A percentile compares a stretch with the other conserved stretches of the same genome.
phyloP scores from a whole-genome alignment of 2,888 invertebrate species.

The Choristoneura rosaceana region DNA sequence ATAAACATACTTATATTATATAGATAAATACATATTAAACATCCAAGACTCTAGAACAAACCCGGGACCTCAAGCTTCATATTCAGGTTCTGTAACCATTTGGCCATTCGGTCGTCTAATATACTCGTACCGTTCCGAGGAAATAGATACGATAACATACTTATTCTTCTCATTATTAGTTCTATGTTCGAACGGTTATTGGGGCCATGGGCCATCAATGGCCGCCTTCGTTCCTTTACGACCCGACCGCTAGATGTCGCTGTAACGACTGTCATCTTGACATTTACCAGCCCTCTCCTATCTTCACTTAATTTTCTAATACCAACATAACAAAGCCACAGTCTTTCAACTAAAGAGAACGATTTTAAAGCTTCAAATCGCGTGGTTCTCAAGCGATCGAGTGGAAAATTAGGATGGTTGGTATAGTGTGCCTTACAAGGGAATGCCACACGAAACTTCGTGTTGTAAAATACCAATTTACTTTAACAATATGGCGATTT shows the following conservation, averaged over 20 bases:
- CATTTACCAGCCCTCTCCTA: constrained; percentile 62
- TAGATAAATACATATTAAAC: too few species aligned
- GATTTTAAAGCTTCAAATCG: constrained; percentile 50
- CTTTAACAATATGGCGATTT: constrained; percentile 81
- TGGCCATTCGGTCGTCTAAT: too few species aligned
- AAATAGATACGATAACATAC: too few species aligned
- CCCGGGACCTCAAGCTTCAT: too few species aligned
- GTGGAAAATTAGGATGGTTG: constrained; percentile 48
- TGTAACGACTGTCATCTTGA: constrained; percentile 70
- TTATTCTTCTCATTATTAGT: too few species aligned
- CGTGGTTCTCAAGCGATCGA: constrained; percentile 34
- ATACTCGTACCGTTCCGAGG: too few species aligned
- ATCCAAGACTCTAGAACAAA: too few species aligned
- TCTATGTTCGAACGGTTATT: neutral
- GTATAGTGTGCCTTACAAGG: constrained; percentile 62
- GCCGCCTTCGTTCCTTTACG: constrained; percentile 49
- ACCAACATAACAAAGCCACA: constrained; percentile 4
- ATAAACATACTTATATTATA: too few species aligned
- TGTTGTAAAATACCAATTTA: constrained; percentile 82
- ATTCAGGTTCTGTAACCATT: too few species aligned
- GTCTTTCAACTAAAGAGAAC: neutral
- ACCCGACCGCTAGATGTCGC: constrained; percentile 67
- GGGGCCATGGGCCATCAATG: constrained; percentile 43
- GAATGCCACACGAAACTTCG: constrained; percentile 70
- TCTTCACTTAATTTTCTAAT: constrained; percentile 37